Percentiles rank a stretch among this genome's conserved stretches.
phyloP scores from a whole-genome alignment of 2,888 invertebrate genomes.

The Neuroscelio doddi region DNA sequence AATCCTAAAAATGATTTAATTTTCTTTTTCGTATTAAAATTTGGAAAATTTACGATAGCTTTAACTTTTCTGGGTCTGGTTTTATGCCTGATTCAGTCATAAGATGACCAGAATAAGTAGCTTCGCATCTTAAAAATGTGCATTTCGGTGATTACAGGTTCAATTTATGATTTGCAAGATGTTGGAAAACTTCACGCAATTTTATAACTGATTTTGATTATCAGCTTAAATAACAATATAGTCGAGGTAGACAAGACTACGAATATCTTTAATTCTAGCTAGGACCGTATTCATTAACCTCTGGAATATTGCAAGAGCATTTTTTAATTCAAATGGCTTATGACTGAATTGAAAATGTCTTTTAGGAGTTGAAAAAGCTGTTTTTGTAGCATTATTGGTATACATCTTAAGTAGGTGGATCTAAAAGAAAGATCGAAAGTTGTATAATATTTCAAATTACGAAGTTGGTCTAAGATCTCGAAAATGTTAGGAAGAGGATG shows the following conservation, averaged over 20 bases:
- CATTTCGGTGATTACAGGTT: conserved; percentile 19
- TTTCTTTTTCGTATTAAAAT: no score
- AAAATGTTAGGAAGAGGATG: conserved; percentile 59
- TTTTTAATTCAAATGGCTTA: conserved; percentile 60
- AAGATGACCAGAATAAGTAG: no score
- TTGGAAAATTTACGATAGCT: conserved; percentile 5
- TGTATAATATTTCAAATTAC: conserved; percentile 49
- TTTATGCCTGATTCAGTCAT: no score
- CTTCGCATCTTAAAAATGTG: conserved; percentile 5
- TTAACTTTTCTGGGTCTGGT: no score
- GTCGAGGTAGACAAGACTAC: conserved; percentile 49
- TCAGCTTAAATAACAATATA: conserved; percentile 22
- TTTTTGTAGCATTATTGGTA: conserved; percentile 54
- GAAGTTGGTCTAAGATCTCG: conserved; percentile 54
- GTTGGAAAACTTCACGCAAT: not conserved
- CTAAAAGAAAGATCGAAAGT: conserved; percentile 54
- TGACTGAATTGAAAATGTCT: conserved; percentile 55
- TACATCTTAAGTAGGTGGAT: conserved; percentile 59
- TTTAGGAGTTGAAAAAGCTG: conserved; percentile 57
- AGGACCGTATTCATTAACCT: conserved; percentile 55
- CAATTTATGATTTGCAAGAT: conserved; percentile 3
- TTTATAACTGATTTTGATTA: conserved; percentile 6
- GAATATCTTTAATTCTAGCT: conserved; percentile 47
- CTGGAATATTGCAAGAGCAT: conserved; percentile 58
- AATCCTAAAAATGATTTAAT: not conserved